Evolutionary conservation across 1,140 invertebrate species (phyloP).

Genomic region (Lordiphosa stackelbergi): DNA sequence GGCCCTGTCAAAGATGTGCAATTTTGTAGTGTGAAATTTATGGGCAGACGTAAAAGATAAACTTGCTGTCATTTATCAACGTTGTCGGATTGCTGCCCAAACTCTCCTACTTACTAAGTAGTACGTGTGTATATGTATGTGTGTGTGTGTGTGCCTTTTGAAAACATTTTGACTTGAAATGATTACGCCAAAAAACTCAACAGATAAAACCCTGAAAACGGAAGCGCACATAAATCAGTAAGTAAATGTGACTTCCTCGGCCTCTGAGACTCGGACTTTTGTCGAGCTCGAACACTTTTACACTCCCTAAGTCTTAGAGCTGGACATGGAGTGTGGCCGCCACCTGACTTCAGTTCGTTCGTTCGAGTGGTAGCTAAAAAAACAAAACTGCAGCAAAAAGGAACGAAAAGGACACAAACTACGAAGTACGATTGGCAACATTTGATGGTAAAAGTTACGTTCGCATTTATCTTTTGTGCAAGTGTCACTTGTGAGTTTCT

Average conservation of each 20-base stretch:
- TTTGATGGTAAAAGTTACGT: conserved; percentile 73
- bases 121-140: conserved; percentile 5
- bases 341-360: conserved; percentile 4
- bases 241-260: conserved; percentile 61
- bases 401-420: conserved; percentile 7
- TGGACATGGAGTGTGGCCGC: not conserved
- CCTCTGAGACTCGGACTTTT: conserved; percentile 9
- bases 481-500: conserved; percentile 72
- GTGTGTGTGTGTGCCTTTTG: conserved; percentile 26
- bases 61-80: conserved; percentile 69
- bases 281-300: conserved; percentile 24
- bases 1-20: conserved; percentile 52
- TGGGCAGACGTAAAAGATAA: conserved; percentile 69
- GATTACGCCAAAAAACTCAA: conserved; percentile 72
- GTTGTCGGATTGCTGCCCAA: conserved; percentile 40
- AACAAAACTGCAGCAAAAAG: conserved; percentile 19
- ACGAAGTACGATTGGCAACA: conserved; percentile 66
- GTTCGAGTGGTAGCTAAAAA: conserved; percentile 22
- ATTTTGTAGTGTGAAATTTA: conserved; percentile 72
- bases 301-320: conserved; percentile 17
- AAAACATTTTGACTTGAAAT: conserved; percentile 71
- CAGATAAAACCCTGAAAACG: conserved; percentile 63
- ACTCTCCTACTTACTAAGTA: conserved; percentile 8
- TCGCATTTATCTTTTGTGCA: conserved; percentile 71
- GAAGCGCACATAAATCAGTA: conserved; percentile 71